Evolutionary conservation across 2,888 invertebrate species (phyloP).

Genomic region (Chalcosyrphus nemorum): DNA sequence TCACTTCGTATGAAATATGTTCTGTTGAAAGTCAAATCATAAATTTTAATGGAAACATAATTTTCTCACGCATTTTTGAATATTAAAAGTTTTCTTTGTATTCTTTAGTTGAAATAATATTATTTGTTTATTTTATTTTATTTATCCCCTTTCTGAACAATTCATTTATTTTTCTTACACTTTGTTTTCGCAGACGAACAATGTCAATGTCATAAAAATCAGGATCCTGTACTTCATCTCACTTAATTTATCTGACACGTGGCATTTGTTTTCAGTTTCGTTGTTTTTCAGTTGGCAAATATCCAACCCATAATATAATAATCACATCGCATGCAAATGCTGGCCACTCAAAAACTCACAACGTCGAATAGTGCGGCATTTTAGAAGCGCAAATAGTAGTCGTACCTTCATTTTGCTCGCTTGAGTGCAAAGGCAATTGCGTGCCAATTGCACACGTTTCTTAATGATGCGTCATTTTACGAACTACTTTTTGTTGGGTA

Average conservation of each 20-base stretch:
- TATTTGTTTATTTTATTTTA: too few species aligned
- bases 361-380: neutral
- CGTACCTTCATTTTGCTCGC: neutral
- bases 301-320: conserved; percentile 1
- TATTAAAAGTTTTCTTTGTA: too few species aligned
- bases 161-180: too few species aligned
- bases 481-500: neutral
- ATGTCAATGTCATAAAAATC: neutral
- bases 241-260: neutral
- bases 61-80: too few species aligned
- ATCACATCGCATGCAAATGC: neutral
- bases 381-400: neutral
- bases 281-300: neutral
- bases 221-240: neutral
- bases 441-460: conserved; percentile 15
- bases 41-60: too few species aligned
- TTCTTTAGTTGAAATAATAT: too few species aligned
- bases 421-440: conserved; percentile 12
- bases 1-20: too few species aligned
- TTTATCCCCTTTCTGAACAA: too few species aligned
- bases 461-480: conserved; percentile 5
- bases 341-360: neutral
- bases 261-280: neutral
- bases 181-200: too few species aligned
- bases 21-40: too few species aligned